Conservation (phyloP, 2,888 invertebrate genomes). For the Phanerotoma sp. region DNA sequence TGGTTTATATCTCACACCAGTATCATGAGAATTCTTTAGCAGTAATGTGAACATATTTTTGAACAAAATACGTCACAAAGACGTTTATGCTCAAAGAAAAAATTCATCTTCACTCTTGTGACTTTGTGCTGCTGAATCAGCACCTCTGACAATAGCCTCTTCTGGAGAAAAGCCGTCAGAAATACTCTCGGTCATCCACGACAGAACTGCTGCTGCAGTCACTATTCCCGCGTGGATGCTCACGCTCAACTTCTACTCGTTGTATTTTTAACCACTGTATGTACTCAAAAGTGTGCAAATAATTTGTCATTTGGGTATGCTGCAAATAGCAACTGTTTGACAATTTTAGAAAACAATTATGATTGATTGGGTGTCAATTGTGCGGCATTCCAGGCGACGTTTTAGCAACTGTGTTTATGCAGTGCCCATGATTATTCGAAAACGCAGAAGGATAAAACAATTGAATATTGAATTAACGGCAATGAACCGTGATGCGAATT, state of each 20-base stretch:
- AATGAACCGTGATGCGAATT: constrained; percentile 3
- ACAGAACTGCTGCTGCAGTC: not conserved
- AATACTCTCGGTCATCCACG: not conserved
- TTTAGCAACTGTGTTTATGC: constrained; percentile 72
- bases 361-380: constrained; percentile 80
- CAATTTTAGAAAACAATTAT: constrained; percentile 51
- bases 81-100: not conserved
- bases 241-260: not conserved
- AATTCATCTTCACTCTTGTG: not conserved
- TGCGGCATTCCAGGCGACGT: constrained; percentile 69
- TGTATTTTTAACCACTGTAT: no score
- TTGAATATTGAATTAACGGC: constrained; percentile 24
- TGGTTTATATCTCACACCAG: no score
- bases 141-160: constrained; percentile 5
- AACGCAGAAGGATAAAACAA: constrained; percentile 60
- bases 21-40: no score
- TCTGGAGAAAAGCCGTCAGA: not conserved
- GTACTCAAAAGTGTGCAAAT: not conserved
- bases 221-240: not conserved
- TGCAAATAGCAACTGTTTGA: not conserved
- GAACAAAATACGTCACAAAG: not conserved
- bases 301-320: not conserved
- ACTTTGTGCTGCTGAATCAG: not conserved
- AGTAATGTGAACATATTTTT: no score
- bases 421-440: constrained; percentile 67